A percentile compares a stretch with the other conserved stretches of the same genome.
phyloP scores from a whole-genome alignment of 53 echinoderm and acorn worm genomes.

The Echinometra lucunter region DNA sequence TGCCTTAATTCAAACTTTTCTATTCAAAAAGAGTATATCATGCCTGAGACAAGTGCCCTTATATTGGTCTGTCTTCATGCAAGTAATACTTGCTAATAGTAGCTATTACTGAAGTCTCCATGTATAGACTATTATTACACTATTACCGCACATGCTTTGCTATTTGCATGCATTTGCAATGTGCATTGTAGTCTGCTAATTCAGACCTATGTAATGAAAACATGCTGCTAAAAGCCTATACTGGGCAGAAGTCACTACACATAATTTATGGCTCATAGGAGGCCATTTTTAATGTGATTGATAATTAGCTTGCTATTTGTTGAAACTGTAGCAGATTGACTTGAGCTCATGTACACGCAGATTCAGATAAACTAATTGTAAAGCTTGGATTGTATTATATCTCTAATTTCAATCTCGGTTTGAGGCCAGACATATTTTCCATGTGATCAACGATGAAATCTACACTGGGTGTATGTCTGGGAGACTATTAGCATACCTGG shows the following conservation, averaged over 20 bases:
- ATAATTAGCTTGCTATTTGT: background rate
- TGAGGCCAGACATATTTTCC: conserved; percentile 6
- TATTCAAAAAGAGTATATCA: too few relatives aligned
- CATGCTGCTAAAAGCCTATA: too few relatives aligned
- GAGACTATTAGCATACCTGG: conserved; percentile 59
- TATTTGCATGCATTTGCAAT: background rate
- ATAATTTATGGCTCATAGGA: background rate
- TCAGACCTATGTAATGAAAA: background rate
- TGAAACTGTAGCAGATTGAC: background rate
- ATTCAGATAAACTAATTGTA: background rate
- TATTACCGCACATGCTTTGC: background rate
- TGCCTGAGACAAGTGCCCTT: too few relatives aligned
- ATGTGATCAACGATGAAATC: background rate
- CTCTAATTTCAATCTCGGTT: background rate
- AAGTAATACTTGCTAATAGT: too few relatives aligned
- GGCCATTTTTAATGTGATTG: background rate
- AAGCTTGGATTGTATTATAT: background rate
- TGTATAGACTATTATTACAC: background rate
- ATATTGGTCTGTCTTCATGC: too few relatives aligned
- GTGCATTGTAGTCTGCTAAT: background rate
- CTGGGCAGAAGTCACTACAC: too few relatives aligned
- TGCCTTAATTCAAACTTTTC: background rate
- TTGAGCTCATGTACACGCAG: background rate
- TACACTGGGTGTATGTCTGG: conserved; percentile 38
- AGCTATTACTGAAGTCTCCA: background rate